Conservation (phyloP, 2,888 invertebrate genomes). For the Amphimallon solstitiale region DNA sequence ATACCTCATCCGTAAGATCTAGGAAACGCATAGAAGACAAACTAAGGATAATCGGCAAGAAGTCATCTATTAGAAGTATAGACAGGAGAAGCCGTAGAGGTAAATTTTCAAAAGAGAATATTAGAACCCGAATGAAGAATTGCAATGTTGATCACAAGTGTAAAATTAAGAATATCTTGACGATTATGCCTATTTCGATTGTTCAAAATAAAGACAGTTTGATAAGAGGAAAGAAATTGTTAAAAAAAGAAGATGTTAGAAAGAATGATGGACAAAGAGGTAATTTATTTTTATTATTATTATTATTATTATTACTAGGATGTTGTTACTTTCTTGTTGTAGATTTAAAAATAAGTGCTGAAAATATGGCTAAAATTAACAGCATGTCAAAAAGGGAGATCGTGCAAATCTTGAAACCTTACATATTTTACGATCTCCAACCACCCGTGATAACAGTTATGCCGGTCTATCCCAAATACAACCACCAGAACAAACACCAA, state of each 20-base stretch:
- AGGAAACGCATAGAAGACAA: slow-evolving; percentile 31
- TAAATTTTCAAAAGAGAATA: slow-evolving; percentile 36
- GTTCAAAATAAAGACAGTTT: background rate
- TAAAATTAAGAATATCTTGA: slow-evolving; percentile 44
- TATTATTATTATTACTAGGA: too few species aligned
- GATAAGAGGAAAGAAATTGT: background rate
- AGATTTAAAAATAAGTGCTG: background rate
- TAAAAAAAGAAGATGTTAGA: background rate
- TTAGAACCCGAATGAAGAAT: slow-evolving; percentile 37
- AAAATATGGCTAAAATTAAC: slow-evolving; percentile 46
- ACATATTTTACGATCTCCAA: slow-evolving; percentile 36
- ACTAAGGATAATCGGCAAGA: slow-evolving; percentile 23
- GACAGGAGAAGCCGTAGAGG: slow-evolving; percentile 18
- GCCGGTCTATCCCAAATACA: slow-evolving; percentile 35
- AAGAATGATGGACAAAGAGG: too few species aligned
- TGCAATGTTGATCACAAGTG: slow-evolving; percentile 43
- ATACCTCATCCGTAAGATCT: background rate
- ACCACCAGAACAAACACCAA: slow-evolving; percentile 11
- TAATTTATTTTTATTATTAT: too few species aligned
- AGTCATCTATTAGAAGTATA: slow-evolving; percentile 31
- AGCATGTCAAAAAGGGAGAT: slow-evolving; percentile 39
- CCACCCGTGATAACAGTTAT: slow-evolving; percentile 29
- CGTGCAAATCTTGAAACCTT: slow-evolving; percentile 31
- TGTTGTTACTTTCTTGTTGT: too few species aligned
- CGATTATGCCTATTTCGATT: slow-evolving; percentile 47